Base-by-base conservation (phyloP, 1,140 invertebrate genomes). In the Lepidostoma basale region DNA sequence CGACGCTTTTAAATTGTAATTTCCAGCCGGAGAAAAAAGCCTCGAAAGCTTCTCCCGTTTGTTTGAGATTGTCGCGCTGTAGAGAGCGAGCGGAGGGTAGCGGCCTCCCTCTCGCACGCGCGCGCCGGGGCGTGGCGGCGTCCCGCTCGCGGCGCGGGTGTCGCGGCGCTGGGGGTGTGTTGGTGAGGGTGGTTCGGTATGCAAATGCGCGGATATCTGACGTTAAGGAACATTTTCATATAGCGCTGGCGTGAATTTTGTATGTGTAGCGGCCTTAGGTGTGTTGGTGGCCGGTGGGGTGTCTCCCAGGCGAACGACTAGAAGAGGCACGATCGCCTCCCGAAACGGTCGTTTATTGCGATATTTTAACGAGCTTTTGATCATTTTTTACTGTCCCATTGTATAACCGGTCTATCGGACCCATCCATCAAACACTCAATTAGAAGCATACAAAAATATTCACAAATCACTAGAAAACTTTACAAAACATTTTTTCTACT, bases 181-280 rank as follows among this genome's bases (percentile, higher is more conserved):
- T 23, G 16, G 39, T 58, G 54, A 33, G 67, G 67, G 59, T 68
- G 67, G 67, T 16, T 20, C 62, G 69, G 64, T 69, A 73, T 73
- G 71, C 71, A 73, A 73, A 73, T 73, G 67, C 67, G 70, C 67
- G 70, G 70, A 68, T 72, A 71, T 71, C 64, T 72, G 52, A 67
- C 67, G 58, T 63, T 62, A 60, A 62, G 66, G 49, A 64, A 63
- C 62, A 45, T 64, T 63, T 69, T 40, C 62, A 65, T 60, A 65
- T 69, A 69, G 44, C 62, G 39, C 39, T 42, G 36, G 42, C 56
- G 66, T 62, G 30, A 26, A 47, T 44, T 62, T 28, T 39, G 58
- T 39, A 28, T 68, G 45, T 49, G 47, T 52, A 30, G 54, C 18
- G n/a, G n/a, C 33, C 33, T 33, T 59, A 45, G 26, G 44, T 39